These are phyloP conservation scores for Amphipoea oculea DNA, from an alignment of 2,888 invertebrate species.

Conservation along the genomic window DNA sequence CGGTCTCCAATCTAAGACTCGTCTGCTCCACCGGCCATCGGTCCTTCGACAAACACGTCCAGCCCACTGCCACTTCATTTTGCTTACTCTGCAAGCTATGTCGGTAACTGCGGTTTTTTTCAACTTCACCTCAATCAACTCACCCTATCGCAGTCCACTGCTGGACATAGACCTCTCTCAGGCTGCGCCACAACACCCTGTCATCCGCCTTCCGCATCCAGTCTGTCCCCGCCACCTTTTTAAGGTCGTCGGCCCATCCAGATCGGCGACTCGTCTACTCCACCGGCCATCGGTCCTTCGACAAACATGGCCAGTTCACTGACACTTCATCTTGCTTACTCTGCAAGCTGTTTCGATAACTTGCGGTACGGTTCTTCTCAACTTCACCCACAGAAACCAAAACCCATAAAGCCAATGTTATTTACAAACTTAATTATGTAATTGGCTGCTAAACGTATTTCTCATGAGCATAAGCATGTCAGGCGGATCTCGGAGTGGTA, in stretches of 20 bases:
- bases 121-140: background rate
- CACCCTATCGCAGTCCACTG: too few relatives aligned
- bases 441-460: slow-evolving; percentile 58
- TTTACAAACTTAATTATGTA: slow-evolving; percentile 65
- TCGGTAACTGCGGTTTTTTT: background rate
- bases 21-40: background rate
- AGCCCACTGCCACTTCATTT: background rate
- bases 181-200: too few relatives aligned
- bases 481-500: slow-evolving; percentile 39
- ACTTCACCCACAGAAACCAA: slow-evolving; percentile 24
- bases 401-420: slow-evolving; percentile 35
- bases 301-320: background rate
- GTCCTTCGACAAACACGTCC: background rate
- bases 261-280: background rate
- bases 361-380: background rate
- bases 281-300: background rate
- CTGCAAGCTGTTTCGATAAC: background rate
- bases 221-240: too few relatives aligned
- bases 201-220: too few relatives aligned
- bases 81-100: background rate
- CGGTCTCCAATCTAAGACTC: background rate
- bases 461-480: slow-evolving; percentile 54
- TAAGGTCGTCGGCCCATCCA: too few relatives aligned
- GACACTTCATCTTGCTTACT: background rate
- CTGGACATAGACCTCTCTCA: too few relatives aligned